Conservation (phyloP, 53 echinoderm and acorn worm species). For the Crossaster papposus region DNA sequence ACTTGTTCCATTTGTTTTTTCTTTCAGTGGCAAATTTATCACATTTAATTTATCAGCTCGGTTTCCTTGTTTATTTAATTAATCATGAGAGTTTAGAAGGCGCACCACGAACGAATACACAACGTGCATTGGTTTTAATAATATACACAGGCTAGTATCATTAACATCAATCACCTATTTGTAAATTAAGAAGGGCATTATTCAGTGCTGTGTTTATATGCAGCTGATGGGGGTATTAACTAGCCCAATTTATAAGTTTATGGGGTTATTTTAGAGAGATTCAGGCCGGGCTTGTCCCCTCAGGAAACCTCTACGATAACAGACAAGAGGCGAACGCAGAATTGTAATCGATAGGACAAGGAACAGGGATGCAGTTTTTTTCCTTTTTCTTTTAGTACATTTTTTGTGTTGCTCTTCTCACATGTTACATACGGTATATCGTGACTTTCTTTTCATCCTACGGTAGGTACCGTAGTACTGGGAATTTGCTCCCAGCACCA, state of each 20-base stretch:
- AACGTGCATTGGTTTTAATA: neutral
- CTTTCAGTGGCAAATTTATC: neutral
- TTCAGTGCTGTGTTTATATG: neutral
- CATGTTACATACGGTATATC: no score
- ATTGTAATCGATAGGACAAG: neutral
- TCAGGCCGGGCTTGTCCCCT: neutral
- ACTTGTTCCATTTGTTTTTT: neutral
- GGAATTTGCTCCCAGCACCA: neutral
- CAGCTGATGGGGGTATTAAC: neutral
- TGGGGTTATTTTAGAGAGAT: neutral
- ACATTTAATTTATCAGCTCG: neutral
- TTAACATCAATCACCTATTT: neutral
- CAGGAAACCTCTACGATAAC: neutral
- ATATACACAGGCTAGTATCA: neutral
- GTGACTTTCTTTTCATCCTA: neutral
- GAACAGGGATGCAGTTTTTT: neutral
- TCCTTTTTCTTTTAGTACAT: no score
- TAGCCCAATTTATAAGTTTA: neutral
- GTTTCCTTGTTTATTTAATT: neutral
- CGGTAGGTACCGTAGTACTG: neutral
- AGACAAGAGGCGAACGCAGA: neutral
- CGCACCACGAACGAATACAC: neutral
- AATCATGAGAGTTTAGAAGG: neutral
- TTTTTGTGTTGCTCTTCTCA: neutral
- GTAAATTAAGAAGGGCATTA: neutral